Base-by-base conservation (phyloP, 2,888 invertebrate genomes). In the Polylopha cassiicola region DNA sequence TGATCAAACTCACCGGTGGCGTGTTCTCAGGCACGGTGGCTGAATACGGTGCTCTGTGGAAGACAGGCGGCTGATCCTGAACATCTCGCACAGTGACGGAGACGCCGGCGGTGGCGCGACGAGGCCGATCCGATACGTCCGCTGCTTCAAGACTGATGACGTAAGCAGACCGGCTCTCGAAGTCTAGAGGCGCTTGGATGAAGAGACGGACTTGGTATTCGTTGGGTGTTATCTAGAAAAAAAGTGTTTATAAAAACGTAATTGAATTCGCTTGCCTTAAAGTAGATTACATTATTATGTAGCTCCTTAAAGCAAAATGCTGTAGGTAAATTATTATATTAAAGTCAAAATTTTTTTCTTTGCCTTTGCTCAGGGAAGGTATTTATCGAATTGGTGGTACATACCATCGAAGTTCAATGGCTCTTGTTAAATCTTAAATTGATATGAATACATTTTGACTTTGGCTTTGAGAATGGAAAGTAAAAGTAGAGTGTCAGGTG, bases 41-140 rank as follows among this genome's bases (percentile, higher is more conserved):
- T 3, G 92, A 92, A 59, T 92, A 95, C 0, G 95, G 95, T 0
- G 93, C 91, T 61, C 93, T 92, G 1, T 91, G 66, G 58, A 95
- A 95, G n/a, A 89, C 78, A 0, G 95, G 95, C 4, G 93, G 91
- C 55, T 94, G 94, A 70, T 95, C 95, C 64, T 91, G 95, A 0
- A 94, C 90, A 62, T 95, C 95, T 43, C 89, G 77, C 3, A 95
- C 88, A 22, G 91, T 89, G 0, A 92, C 90, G 0, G 93, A 89
- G 6, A 95, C 88, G 24, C 91, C 91, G 0, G 94, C 93, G 8
- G 88, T 76, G 0, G 93, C 90, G 18, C 87, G 87, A 3, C 92
- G 68, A 0, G 90, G 87, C 52, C 87, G 87, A 27, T 88, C 89
- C 1, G 91, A 89, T 4, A 86, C 79, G 55, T 94, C 93, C 1